phyloP scores from a whole-genome alignment of 2,888 invertebrate genomes.

The Prenolepis imparis region DNA sequence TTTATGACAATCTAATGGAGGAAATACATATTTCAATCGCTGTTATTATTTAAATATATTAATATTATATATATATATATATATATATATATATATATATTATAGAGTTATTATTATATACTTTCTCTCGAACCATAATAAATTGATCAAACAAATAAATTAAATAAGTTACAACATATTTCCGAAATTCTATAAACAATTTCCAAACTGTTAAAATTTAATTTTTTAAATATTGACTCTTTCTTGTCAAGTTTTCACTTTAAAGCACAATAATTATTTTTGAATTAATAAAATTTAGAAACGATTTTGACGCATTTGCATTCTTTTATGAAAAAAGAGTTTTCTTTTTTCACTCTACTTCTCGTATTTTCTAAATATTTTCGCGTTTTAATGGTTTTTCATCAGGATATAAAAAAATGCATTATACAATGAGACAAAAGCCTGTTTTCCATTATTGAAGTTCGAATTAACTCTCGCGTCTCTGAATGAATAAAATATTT shows the following conservation, averaged over 20 bases:
- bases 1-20: conserved; percentile 10
- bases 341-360: background rate
- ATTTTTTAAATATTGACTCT: background rate
- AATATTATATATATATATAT: too few relatives aligned
- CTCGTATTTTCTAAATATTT: conserved; percentile 10
- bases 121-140: too few relatives aligned
- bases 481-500: conserved; percentile 49
- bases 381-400: conserved; percentile 21
- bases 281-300: background rate
- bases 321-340: conserved; percentile 6
- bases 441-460: conserved; percentile 37
- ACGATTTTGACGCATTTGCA: background rate
- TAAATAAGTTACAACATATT: background rate
- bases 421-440: conserved; percentile 5
- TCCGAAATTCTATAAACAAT: background rate
- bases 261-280: background rate
- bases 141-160: background rate
- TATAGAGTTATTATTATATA: background rate
- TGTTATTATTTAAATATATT: background rate
- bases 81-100: too few relatives aligned
- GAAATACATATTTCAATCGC: background rate
- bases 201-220: background rate
- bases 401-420: conserved; percentile 35
- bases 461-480: conserved; percentile 30
- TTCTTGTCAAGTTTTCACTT: background rate